phyloP scores from a whole-genome alignment of 2,888 invertebrate genomes.

The Meganola albula region DNA sequence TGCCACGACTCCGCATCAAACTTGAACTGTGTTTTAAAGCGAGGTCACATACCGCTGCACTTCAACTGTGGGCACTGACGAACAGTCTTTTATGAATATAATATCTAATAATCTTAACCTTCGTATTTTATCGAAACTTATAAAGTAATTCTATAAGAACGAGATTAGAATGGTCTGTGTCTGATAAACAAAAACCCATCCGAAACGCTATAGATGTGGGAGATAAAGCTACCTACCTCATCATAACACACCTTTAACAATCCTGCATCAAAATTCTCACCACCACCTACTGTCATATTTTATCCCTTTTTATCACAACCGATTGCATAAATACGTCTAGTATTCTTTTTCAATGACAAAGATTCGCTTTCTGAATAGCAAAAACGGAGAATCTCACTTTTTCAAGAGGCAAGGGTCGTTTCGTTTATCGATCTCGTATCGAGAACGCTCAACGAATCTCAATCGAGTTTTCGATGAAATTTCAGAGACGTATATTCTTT shows the following conservation, averaged over 20 bases:
- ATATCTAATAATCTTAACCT: no score
- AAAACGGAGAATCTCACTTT: conserved; percentile 56
- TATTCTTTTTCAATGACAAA: conserved; percentile 63
- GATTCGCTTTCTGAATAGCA: conserved; percentile 55
- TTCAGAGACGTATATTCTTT: conserved; percentile 38
- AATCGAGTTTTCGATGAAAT: conserved; percentile 50
- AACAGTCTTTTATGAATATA: no score
- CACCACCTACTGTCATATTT: conserved; percentile 33
- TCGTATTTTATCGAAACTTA: no score
- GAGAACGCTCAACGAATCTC: conserved; percentile 49
- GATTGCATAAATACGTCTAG: conserved; percentile 47
- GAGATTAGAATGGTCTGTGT: no score
- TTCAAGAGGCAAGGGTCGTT: conserved; percentile 52
- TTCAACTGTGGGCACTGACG: no score
- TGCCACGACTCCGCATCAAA: no score
- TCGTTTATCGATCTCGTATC: conserved; percentile 62
- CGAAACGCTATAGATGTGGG: conserved; percentile 16
- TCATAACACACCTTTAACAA: no score
- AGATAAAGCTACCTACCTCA: no score
- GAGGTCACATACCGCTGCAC: no score
- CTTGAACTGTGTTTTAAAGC: no score
- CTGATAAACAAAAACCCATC: conserved; percentile 5
- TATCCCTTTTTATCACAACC: conserved; percentile 51
- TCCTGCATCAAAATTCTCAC: conserved; percentile 22
- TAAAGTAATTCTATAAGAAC: no score